These are phyloP conservation scores for Monarcha castaneiventris DNA, from an alignment of 2,113 vertebrate genomes.

Conservation along the genomic window DNA sequence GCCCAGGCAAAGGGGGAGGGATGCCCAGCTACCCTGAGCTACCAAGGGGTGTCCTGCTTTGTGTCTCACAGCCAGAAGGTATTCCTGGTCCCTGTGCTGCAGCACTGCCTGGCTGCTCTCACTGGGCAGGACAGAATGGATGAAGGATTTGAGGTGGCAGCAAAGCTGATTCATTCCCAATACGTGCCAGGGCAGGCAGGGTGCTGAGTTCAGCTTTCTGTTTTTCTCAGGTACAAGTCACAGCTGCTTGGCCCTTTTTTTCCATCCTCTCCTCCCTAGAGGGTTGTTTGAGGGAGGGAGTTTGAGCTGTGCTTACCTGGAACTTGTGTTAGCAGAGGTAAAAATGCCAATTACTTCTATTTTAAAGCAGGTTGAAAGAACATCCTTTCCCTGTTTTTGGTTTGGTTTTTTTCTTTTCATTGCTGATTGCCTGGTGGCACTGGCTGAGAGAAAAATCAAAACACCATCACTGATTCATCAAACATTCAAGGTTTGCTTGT, in stretches of 20 bases:
- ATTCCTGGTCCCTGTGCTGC: background rate
- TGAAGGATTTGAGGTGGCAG: background rate
- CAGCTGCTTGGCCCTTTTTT: background rate
- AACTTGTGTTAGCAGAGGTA: constrained; percentile 23
- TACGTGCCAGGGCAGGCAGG: fast-evolving
- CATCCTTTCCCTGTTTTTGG: background rate
- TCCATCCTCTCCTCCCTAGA: background rate
- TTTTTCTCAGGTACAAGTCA: background rate
- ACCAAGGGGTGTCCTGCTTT: background rate
- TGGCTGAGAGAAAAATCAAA: constrained; percentile 72
- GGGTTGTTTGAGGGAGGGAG: constrained; percentile 37
- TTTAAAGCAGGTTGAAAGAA: constrained; percentile 71
- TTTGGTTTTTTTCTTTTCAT: background rate
- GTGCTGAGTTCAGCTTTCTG: background rate
- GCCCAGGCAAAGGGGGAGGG: background rate
- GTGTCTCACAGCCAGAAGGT: background rate
- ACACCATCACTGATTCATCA: constrained; percentile 64
- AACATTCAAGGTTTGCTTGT: constrained; percentile 64
- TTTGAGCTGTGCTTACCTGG: constrained; percentile 40
- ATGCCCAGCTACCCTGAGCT: background rate
- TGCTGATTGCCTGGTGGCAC: constrained; percentile 68
- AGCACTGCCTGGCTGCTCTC: fast-evolving
- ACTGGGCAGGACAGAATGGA: background rate
- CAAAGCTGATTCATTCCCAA: background rate
- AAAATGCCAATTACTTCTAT: constrained; percentile 70